Conservation (phyloP, 2,797 vertebrate genomes). For the Diplodus sargus region DNA sequence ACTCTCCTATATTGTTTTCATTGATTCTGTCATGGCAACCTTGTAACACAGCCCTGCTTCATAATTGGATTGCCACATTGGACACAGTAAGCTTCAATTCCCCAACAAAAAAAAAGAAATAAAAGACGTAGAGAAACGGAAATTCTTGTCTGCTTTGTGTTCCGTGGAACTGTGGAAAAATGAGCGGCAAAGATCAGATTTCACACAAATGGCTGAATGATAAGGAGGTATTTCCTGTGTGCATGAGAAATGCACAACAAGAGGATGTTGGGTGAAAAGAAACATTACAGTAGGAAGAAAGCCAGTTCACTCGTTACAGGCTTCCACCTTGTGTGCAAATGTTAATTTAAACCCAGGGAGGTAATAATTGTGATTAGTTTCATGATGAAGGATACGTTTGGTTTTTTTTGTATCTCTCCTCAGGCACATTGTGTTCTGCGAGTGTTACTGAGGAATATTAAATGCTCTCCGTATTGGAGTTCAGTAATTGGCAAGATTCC, state of each 20-base stretch:
- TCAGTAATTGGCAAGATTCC: constrained; percentile 34
- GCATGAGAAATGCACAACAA: background rate
- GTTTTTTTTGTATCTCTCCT: constrained; percentile 43
- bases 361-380: constrained; percentile 55
- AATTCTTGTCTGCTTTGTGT: constrained; percentile 34
- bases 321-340: constrained; percentile 1
- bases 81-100: constrained; percentile 63
- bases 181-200: constrained; percentile 28
- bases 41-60: constrained; percentile 77
- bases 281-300: background rate
- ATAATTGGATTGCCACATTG: constrained; percentile 79
- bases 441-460: constrained; percentile 38
- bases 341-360: constrained; percentile 35
- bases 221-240: background rate
- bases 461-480: constrained; percentile 14
- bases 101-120: constrained; percentile 12
- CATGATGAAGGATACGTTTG: constrained; percentile 42
- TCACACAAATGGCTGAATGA: constrained; percentile 18
- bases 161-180: constrained; percentile 39
- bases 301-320: constrained; percentile 10
- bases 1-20: constrained; percentile 81
- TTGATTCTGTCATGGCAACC: constrained; percentile 83
- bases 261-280: background rate
- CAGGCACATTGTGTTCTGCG: constrained; percentile 24
- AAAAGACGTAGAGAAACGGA: constrained; percentile 25